Percentiles rank a stretch among this genome's conserved stretches.
Conservation (phyloP, 2,113 vertebrate genomes). For the Pelvicachromis taeniatus region DNA sequence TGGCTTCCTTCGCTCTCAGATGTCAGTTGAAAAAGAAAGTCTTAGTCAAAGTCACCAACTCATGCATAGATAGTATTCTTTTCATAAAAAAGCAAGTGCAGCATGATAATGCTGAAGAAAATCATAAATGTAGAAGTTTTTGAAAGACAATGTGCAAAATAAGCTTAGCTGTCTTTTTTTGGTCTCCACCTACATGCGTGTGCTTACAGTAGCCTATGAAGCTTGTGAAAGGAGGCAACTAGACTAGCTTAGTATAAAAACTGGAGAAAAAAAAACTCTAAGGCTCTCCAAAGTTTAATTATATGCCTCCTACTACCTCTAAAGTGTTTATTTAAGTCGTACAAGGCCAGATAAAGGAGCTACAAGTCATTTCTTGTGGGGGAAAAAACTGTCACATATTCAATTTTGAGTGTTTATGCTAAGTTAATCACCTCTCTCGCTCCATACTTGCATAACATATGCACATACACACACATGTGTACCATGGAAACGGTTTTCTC, state of each 20-base stretch:
- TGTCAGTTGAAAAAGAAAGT: background rate
- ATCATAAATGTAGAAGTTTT: background rate
- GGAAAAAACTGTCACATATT: background rate
- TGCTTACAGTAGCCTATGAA: background rate
- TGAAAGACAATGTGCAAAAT: background rate
- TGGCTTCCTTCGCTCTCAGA: background rate
- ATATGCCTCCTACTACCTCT: background rate
- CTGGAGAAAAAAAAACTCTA: rapidly evolving
- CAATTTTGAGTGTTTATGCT: background rate
- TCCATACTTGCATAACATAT: background rate
- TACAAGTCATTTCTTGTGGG: background rate
- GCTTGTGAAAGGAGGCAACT: background rate
- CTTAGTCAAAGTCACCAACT: background rate
- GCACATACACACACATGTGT: background rate
- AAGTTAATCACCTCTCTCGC: background rate
- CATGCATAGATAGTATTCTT: background rate
- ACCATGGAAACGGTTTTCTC: background rate
- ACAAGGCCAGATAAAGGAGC: background rate
- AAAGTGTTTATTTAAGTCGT: background rate
- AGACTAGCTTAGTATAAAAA: background rate
- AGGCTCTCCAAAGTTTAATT: background rate
- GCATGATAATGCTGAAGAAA: background rate
- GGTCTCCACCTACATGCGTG: background rate
- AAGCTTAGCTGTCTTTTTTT: background rate
- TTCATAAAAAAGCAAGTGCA: background rate